Evolutionary conservation across 2,113 vertebrate species (phyloP).

Genomic region (Oryzias javanicus): DNA sequence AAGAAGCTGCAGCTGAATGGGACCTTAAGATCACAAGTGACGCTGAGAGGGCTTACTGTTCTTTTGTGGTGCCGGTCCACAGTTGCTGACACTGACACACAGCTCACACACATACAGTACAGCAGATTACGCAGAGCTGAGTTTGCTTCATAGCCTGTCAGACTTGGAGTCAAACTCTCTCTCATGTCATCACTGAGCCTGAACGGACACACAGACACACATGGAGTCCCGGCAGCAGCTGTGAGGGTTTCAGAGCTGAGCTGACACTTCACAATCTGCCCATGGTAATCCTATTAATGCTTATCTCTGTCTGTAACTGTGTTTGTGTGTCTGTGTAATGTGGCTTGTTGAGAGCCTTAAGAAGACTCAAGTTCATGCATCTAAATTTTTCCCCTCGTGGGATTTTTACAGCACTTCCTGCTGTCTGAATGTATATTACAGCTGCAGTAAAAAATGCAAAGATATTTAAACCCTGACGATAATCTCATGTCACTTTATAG

Average conservation of each 20-base stretch:
- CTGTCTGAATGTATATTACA: too few species aligned
- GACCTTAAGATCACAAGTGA: conserved; percentile 45
- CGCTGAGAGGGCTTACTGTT: conserved; percentile 43
- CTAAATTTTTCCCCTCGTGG: too few species aligned
- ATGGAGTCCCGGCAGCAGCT: conserved; percentile 27
- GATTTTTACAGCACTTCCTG: too few species aligned
- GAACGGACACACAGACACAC: conserved; percentile 20
- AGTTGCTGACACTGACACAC: conserved; percentile 48
- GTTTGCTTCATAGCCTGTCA: conserved; percentile 46
- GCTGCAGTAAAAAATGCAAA: too few species aligned
- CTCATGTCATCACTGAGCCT: conserved; percentile 30
- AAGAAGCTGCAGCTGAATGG: conserved; percentile 14
- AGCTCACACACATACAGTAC: conserved; percentile 8
- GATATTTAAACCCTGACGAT: too few species aligned
- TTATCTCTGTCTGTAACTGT: conserved; percentile 15
- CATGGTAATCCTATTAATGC: conserved; percentile 73
- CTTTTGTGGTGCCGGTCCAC: conserved; percentile 38
- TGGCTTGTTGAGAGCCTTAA: not conserved
- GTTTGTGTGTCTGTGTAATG: not conserved
- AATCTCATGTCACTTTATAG: too few species aligned
- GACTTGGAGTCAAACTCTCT: conserved; percentile 47
- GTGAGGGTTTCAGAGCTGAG: conserved; percentile 64
- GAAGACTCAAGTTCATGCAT: too few species aligned
- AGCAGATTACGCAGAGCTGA: conserved; percentile 17
- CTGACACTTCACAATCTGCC: conserved; percentile 70